phyloP scores from a whole-genome alignment of 2,797 vertebrate species.

The Naso thynnoides region DNA sequence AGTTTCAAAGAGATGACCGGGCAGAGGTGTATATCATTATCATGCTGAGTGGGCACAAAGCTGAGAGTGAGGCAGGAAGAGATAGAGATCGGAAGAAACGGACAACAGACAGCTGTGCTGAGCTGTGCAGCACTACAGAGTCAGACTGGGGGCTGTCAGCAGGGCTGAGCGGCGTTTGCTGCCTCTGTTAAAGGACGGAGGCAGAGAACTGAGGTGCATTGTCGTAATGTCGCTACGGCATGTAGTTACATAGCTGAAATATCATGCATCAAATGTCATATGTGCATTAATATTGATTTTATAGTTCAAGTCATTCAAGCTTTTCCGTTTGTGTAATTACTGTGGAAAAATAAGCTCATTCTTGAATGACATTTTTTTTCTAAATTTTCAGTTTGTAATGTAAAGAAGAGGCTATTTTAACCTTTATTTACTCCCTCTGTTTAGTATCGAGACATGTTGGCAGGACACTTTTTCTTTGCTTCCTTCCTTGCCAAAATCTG shows the following conservation, averaged over 20 bases:
- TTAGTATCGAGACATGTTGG: too few species aligned
- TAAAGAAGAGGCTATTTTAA: not conserved
- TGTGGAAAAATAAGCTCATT: not conserved
- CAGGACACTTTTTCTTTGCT: too few species aligned
- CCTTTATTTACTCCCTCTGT: too few species aligned
- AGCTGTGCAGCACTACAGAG: conserved; percentile 73
- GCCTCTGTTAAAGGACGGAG: conserved; percentile 29
- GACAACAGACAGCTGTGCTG: conserved; percentile 85
- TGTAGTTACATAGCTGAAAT: not conserved
- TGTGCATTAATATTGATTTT: not conserved
- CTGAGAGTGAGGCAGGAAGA: conserved; percentile 56
- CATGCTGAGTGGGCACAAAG: conserved; percentile 78
- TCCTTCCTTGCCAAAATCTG: too few species aligned
- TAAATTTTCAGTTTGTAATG: not conserved
- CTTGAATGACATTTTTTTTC: conserved; percentile 1
- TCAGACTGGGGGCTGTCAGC: conserved; percentile 75
- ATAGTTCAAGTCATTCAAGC: too few species aligned
- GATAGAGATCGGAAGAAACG: conserved; percentile 69
- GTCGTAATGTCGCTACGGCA: not conserved
- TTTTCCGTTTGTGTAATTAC: too few species aligned
- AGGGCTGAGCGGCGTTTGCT: conserved; percentile 58
- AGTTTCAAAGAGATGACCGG: conserved; percentile 72
- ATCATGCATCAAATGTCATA: not conserved
- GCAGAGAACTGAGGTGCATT: conserved; percentile 22
- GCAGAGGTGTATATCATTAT: conserved; percentile 74